phyloP scores from a whole-genome alignment of 2,888 invertebrate species.

The Macaria liturata region DNA sequence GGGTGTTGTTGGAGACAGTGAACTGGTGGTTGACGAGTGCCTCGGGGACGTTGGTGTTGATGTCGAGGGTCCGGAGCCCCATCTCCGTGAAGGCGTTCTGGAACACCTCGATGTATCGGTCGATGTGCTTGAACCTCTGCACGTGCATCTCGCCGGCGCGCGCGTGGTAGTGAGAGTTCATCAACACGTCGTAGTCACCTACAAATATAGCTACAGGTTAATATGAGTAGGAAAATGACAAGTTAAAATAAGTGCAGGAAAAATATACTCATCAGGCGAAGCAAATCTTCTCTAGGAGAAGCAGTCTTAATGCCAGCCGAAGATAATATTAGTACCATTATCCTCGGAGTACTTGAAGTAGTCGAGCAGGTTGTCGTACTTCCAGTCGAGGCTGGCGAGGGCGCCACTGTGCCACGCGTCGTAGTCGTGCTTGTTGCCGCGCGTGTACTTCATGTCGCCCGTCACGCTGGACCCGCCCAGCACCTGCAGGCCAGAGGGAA shows the following conservation, averaged over 20 bases:
- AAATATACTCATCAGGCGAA: too few relatives aligned
- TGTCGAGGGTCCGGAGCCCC: constrained; percentile 68
- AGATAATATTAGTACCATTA: constrained; percentile 54
- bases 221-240: too few relatives aligned
- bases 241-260: too few relatives aligned
- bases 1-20: constrained; percentile 67
- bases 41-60: constrained; percentile 71
- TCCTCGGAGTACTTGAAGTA: constrained; percentile 74
- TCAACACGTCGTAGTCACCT: constrained; percentile 76
- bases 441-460: constrained; percentile 76
- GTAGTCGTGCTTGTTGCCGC: constrained; percentile 72
- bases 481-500: constrained; percentile 43
- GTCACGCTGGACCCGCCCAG: constrained; percentile 74
- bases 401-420: constrained; percentile 70
- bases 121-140: constrained; percentile 70
- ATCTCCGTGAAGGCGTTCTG: constrained; percentile 68
- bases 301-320: too few relatives aligned
- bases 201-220: constrained; percentile 30
- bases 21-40: constrained; percentile 74
- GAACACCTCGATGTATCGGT: constrained; percentile 69
- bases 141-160: constrained; percentile 75
- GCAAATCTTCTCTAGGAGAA: too few relatives aligned
- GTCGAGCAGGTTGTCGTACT: constrained; percentile 69
- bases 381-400: constrained; percentile 70
- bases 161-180: constrained; percentile 73